Evolutionary conservation across 1,140 invertebrate species (phyloP), one percentile per base, ranked within the genome.

Genomic region (Coenobita brevimanus): DNA sequence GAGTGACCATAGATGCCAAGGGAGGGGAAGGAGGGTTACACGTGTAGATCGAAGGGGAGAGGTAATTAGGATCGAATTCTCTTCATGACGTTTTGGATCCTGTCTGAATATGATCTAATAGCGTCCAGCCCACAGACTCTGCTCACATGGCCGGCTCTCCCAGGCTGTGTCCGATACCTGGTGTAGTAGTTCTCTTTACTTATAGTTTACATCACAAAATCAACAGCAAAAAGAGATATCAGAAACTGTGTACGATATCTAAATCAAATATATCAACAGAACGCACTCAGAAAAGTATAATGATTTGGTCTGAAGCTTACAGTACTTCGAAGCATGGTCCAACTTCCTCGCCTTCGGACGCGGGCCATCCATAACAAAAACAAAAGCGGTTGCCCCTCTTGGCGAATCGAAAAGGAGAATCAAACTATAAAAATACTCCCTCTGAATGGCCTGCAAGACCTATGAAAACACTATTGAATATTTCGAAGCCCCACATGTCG

Each of bases 41-140:
- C 62, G 43, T 57, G 30, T 87, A 38, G 27, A 50, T n/a, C 76
- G 3, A n/a, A 57, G 27, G 43, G 64, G 36, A 6, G 21, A 41
- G 84, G 76, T 87, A 87, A 87, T 87, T 87, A 87, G 84, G 84
- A 87, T 87, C 84, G 84, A 87, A 87, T 87, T 87, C 84, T 87
- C 84, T 87, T 87, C 84, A 81, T 87, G 84, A 87, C 84, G 84
- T 87, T 87, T 87, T 62, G 84, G 84, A 81, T 87, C 84, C 84
- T 43, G 84, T 81, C 76, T 87, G 84, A 87, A 87, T 87, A 87
- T 87, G 84, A 87, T 87, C 84, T 87, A 87, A 87, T 87, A 87
- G 84, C 84, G 84, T 87, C 84, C 84, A 87, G 84, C 78, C 78
- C 76, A 71, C 76, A 87, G 84, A 87, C 46, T 64, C 73, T 64